Base-by-base conservation (phyloP, 1,140 invertebrate species). In the Listronotus bonariensis region DNA sequence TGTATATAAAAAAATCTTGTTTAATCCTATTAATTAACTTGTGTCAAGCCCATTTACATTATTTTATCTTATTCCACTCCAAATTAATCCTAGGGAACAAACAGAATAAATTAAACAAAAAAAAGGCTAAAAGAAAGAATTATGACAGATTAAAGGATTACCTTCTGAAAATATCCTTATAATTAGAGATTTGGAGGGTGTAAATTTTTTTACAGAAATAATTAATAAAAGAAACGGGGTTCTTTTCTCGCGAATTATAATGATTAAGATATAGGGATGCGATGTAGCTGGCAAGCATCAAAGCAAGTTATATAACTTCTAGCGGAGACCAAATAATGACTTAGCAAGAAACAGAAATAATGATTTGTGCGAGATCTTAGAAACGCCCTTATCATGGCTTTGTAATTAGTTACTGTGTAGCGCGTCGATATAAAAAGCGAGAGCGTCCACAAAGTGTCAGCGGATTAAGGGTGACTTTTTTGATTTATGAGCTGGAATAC, bases 401-500 rank as follows among this genome's bases (percentile, higher is more conserved):
- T 65, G 65, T 70, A 70, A 70, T 70, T 70, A 70, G 68, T 70
- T 67, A 61, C 61, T 67, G 64, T 70, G 48, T 61, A 56, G 57
- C 46, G 62, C 63, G 42, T 61, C 60, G 51, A 49, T 46, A 67
- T 64, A 62, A 67, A 70, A 69, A 36, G 48, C 53, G 55, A 63
- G 20, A 67, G 12, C 63, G 58, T 63, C 65, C 65, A 53, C 63
- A 61, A 65, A 67, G 61, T 65, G 60, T 70, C 65, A 38, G 61
- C 61, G 65, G 68, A 70, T 70, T 70, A 67, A 61, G 68, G 68
- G 68, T 70, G 65, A 67, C 61, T 67, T 70, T 70, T 70, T 70
- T 70, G 67, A 70, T 70, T 70, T 70, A 70, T 67, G 68, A 66
- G 46, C 56, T 61, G 41, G 38, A 58, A 61, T 61, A 52, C 40